Evolutionary conservation across 2,888 invertebrate genomes (phyloP).

Genomic region (Heliconius hortense): DNA sequence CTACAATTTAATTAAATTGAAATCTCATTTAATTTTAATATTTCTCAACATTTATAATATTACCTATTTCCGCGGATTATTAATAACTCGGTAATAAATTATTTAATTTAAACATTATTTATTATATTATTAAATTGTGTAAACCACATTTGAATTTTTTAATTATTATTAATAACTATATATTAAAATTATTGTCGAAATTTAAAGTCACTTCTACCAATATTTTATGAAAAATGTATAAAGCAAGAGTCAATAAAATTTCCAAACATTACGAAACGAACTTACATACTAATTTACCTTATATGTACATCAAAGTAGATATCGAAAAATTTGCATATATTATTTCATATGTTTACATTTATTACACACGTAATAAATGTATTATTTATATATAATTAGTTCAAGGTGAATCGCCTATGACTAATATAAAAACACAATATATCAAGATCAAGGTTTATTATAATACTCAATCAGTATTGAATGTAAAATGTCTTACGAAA

Average conservation of each 20-base stretch:
- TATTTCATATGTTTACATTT: not conserved
- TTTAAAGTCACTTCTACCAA: too few species aligned
- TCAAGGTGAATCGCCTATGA: conserved; percentile 8
- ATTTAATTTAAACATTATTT: too few species aligned
- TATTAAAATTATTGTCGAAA: too few species aligned
- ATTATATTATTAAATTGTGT: too few species aligned
- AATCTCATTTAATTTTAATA: too few species aligned
- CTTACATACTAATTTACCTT: not conserved
- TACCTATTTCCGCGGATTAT: too few species aligned
- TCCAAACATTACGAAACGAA: not conserved
- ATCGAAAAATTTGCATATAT: not conserved
- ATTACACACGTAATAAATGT: not conserved
- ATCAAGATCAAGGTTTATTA: conserved; percentile 2
- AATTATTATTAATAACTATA: too few species aligned
- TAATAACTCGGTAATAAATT: too few species aligned
- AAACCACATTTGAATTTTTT: too few species aligned
- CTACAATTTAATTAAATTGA: too few species aligned
- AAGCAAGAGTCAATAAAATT: not conserved
- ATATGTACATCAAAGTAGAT: not conserved
- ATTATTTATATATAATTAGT: not conserved
- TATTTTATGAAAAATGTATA: not conserved
- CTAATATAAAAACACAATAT: not conserved
- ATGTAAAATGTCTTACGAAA: not conserved
- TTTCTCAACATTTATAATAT: too few species aligned
- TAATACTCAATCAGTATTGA: not conserved